Base-by-base conservation (phyloP, 2,888 invertebrate species). In the Zaprionus lineosus region DNA sequence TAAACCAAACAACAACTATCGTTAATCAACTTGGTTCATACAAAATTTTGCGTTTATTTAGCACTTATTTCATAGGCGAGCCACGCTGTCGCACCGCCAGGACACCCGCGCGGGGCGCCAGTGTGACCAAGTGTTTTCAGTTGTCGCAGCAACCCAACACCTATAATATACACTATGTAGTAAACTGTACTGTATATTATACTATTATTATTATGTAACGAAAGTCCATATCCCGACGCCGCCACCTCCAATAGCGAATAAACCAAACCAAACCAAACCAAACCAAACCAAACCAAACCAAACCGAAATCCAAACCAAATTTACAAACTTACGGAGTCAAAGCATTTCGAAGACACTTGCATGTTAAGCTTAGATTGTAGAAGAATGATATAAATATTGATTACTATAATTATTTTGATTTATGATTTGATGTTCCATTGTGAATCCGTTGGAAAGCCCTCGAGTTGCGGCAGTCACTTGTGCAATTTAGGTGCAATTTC, bases 21-120 rank as follows among this genome's bases (percentile, higher is more conserved):
- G n/a, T 2, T 24, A 24, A 7, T n/a, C 6, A 75, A 83, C 84
- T 87, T 87, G 87, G 87, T 87, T 87, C 87, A 87, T 87, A 86
- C 73, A 87, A 87, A 87, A 79, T 86, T 87, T 87, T 87, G 50
- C 87, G 87, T 87, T 87, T 88, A 88, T 87, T 66, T 83, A 84
- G 87, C 87, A 87, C 87, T 70, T 65, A 70, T 77, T 71, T 73
- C 75, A 55, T 62, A 79, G 83, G 83, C 83, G 26, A 33, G 51
- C 57, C 55, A 56, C 57, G 57, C 74, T 73, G 66, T 50, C 56
- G 71, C 62, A 43, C 67, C 62, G 76, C 51, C 60, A 33, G 24
- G 19, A 41, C 24, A 36, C 28, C 36, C 36, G 43, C 15, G 65
- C 53, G 60, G 67, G 36, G 56, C 62, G 51, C 21, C 73, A 70